Base-by-base conservation (phyloP, 2,888 invertebrate genomes). In the Lasiommata megera region DNA sequence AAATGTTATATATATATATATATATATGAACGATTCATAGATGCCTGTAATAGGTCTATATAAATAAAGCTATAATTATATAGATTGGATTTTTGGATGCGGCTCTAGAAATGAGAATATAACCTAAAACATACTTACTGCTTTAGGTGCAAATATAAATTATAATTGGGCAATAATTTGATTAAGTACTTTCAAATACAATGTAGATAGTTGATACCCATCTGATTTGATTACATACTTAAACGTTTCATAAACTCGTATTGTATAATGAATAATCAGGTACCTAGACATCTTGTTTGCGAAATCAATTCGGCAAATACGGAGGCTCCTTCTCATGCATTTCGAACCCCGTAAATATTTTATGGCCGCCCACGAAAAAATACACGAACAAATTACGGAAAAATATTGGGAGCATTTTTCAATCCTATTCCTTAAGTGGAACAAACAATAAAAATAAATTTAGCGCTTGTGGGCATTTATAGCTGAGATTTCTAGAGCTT, bases 341-440 rank as follows among this genome's bases (percentile, higher is more conserved):
- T 84, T 79, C 72, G 73, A 78, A 71, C 73, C 74, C 88, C 85
- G 84, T 88, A 88, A 88, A 89, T 86, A 86, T 90, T 89, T 89
- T 90, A 89, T 82, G 79, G 77, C 81, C 68, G 77, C 81, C 68
- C 61, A 68, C 63, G 68, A 85, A 88, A 86, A 84, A 88, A 84
- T 79, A 78, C 72, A 74, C 72, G 73, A 75, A 75, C 73, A 83
- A 85, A 87, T 85, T 85, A 84, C 76, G 70, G 78, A 77, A 73
- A 82, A 84, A 86, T 84, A 86, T 87, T 78, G 79, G 78, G 79
- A 81, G 77, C 79, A 82, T 81, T 88, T 88, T 87, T 84, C 88
- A 88, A 86, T 88, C 87, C 82, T 82, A 86, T 88, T 84, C 79
- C 84, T 87, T 88, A 87, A 89, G 89, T 90, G 88, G 83, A 82